Evolutionary conservation across 2,888 invertebrate species (phyloP), one percentile per base, ranked within the genome.

Genomic region (Xestia sexstrigata): DNA sequence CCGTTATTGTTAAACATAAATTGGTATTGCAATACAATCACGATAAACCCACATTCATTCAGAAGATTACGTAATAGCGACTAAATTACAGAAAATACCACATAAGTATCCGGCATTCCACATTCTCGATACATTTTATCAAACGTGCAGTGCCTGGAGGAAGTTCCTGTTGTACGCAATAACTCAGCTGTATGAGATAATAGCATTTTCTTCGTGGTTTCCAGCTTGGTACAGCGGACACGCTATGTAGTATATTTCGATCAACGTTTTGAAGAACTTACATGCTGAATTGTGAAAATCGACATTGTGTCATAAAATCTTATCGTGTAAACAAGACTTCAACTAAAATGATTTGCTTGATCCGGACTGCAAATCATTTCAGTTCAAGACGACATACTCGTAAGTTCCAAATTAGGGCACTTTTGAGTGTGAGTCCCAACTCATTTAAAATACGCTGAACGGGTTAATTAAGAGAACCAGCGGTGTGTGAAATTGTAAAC

Each of bases 401-500:
- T 35, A 92, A 91, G 90, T 91, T 92, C 83, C 79, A 89, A 92
- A 93, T 93, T 91, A 89, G 89, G 84, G 78, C 89, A 88, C 89
- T 89, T 90, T 87, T 89, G 89, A 83, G 85, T 89, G 87, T 86
- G 85, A 88, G 84, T 89, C 88, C 87, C 89, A 88, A 92, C 92
- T 92, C 91, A 91, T 94, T 95, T 93, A 92, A 93, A 95, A 94
- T 93, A 94, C 91, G 93, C 93, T 93, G 93, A 94, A 94, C 92
- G 85, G 90, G 94, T 94, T 95, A 95, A 95, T 95, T 95, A 95
- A 94, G 92, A 90, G 92, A 90, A 85, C 90, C 93, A 91, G 91
- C 93, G 87, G 91, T 70, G 93, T 94, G 94, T 95, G 94, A 95
- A 95, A 95, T 95, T 95, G 94, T 94, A 93, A 94, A 93, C 93